Conservation (phyloP, 2,113 vertebrate genomes). For the Nannobrachium achirus region DNA sequence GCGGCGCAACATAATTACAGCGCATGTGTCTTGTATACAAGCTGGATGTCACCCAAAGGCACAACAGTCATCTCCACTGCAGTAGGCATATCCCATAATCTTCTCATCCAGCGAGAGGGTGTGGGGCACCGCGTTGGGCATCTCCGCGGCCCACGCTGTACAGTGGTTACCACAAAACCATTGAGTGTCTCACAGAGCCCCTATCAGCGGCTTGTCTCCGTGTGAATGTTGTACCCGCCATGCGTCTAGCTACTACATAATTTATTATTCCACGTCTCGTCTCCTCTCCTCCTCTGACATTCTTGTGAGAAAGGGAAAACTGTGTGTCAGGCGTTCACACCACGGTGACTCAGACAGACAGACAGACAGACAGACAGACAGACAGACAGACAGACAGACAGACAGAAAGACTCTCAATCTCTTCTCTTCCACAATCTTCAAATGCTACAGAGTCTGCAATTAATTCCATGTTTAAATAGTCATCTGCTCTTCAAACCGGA, state of each 20-base stretch:
- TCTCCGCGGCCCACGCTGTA: slow-evolving; percentile 14
- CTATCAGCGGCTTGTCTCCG: slow-evolving; percentile 42
- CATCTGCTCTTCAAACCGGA: too few relatives aligned
- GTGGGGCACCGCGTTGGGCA: slow-evolving; percentile 38
- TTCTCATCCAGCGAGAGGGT: slow-evolving; percentile 37
- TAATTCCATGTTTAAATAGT: too few relatives aligned
- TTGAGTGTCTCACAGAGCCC: slow-evolving; percentile 14
- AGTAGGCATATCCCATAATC: slow-evolving; percentile 49
- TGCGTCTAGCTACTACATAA: background rate
- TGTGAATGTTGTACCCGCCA: slow-evolving; percentile 9
- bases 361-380: background rate
- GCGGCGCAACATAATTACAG: slow-evolving; percentile 37
- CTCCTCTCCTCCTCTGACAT: slow-evolving; percentile 7
- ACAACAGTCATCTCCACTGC: slow-evolving; percentile 40
- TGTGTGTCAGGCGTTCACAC: background rate
- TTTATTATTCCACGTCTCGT: background rate
- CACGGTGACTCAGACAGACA: background rate
- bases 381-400: slow-evolving; percentile 11
- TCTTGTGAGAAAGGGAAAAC: background rate
- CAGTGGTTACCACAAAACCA: slow-evolving; percentile 32
- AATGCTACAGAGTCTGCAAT: too few relatives aligned
- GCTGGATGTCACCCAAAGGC: slow-evolving; percentile 49
- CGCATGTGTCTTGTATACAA: slow-evolving; percentile 30
- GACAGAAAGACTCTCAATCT: too few relatives aligned
- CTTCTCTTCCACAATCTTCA: too few relatives aligned